These are phyloP conservation scores for Amphiura filiformis DNA, from an alignment of 35 echinoderm and acorn worm genomes.

Conservation along the genomic window DNA sequence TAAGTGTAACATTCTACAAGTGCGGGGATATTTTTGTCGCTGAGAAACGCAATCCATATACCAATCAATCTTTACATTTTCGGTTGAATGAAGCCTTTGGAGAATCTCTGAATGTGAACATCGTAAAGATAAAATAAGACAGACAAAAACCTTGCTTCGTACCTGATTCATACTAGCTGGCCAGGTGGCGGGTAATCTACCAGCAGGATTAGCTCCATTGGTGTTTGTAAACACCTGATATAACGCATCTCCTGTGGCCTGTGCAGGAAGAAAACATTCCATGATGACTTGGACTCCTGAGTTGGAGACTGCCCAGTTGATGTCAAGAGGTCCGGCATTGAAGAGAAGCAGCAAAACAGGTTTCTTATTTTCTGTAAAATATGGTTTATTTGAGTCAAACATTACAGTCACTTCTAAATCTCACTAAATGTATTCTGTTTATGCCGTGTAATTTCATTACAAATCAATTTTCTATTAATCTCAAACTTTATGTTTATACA, in stretches of 20 bases:
- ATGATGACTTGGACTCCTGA: slow-evolving; percentile 64
- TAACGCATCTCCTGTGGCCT: slow-evolving; percentile 83
- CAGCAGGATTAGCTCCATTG: slow-evolving; percentile 53
- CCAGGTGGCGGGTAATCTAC: slow-evolving; percentile 86
- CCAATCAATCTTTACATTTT: too few species aligned
- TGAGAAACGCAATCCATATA: too few species aligned
- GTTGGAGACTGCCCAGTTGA: slow-evolving; percentile 54
- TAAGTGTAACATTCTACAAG: too few species aligned
- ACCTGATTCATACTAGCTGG: slow-evolving; percentile 76
- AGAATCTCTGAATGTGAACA: too few species aligned
- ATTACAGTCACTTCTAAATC: background rate
- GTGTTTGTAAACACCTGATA: slow-evolving; percentile 56
- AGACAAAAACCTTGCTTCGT: too few species aligned
- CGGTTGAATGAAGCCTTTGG: too few species aligned
- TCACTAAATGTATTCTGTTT: background rate
- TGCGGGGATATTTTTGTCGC: too few species aligned
- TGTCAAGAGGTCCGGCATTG: slow-evolving; percentile 83
- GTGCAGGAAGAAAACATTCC: slow-evolving; percentile 90
- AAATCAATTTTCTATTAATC: background rate
- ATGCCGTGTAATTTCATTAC: background rate
- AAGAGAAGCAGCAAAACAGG: slow-evolving; percentile 77
- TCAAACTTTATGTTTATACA: background rate
- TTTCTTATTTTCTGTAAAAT: slow-evolving; percentile 52
- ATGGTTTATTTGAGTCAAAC: too few species aligned
- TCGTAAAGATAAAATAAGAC: too few species aligned